Percentiles rank a stretch among this genome's conserved stretches.
Conservation (phyloP, 37 sponge, comb jelly and placozoan species). For the Amphimedon queenslandica region DNA sequence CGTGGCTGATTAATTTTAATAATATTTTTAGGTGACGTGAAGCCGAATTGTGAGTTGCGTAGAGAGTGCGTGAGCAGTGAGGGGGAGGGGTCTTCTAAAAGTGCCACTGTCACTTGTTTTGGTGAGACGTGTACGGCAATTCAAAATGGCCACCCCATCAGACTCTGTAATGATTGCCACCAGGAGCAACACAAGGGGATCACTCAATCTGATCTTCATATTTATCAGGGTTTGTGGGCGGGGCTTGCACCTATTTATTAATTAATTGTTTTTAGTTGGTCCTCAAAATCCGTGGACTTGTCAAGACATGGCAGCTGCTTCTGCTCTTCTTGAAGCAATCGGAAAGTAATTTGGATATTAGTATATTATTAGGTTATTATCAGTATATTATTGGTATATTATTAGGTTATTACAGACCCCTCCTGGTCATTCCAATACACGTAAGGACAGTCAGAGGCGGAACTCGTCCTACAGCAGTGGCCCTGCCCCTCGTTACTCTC, state of each 20-base stretch:
- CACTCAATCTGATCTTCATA: too few species aligned
- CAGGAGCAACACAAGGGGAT: conserved; percentile 41
- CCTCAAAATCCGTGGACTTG: conserved; percentile 40
- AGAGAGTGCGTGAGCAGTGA: conserved; percentile 18
- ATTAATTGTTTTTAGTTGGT: conserved; percentile 30
- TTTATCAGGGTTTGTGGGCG: too few species aligned
- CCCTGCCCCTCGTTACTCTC: background rate
- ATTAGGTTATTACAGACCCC: background rate
- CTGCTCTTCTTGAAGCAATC: conserved; percentile 41
- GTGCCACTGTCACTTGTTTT: conserved; percentile 62
- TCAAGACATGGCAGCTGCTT: conserved; percentile 2
- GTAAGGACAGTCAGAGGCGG: conserved; percentile 1
- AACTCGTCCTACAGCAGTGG: background rate
- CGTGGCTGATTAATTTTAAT: background rate
- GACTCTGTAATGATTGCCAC: conserved; percentile 59
- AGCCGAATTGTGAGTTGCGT: conserved; percentile 59
- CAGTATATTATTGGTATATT: background rate
- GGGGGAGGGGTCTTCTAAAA: conserved; percentile 19
- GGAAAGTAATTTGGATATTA: conserved; percentile 26
- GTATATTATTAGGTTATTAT: too few species aligned
- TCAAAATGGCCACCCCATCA: conserved; percentile 47
- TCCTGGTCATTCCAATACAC: too few species aligned
- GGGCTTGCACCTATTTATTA: background rate
- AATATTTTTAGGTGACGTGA: conserved; percentile 35
- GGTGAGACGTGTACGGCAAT: conserved; percentile 47